A percentile compares a stretch with the other conserved stretches of the same genome.
These are phyloP conservation scores for Otolemur crassicaudatus DNA, from an alignment of 2,797 vertebrate genomes.

Conservation along the genomic window DNA sequence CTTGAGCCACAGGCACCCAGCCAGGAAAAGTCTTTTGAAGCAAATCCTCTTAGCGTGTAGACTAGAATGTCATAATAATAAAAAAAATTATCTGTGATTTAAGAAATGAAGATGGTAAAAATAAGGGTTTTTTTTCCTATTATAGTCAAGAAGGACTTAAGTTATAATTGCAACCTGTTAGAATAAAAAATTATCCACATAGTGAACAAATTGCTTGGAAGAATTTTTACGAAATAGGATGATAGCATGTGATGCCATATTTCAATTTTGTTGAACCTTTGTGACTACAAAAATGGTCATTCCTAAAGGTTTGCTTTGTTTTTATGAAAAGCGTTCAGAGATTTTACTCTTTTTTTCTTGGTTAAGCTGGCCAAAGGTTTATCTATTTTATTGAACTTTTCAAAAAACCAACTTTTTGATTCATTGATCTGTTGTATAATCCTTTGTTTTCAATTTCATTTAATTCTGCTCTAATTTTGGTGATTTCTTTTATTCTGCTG, in stretches of 20 bases:
- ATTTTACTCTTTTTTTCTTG: no score
- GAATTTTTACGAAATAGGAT: neutral
- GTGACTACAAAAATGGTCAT: accelerated
- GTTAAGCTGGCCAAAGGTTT: no score
- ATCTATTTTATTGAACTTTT: no score
- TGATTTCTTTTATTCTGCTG: no score
- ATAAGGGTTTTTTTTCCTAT: neutral
- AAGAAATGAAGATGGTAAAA: neutral
- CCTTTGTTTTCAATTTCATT: no score
- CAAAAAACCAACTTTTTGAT: no score
- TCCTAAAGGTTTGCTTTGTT: neutral
- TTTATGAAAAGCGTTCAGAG: neutral
- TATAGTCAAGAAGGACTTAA: neutral
- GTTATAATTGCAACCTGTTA: neutral
- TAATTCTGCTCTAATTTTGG: no score
- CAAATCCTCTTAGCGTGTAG: neutral
- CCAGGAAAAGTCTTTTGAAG: no score
- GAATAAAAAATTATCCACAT: neutral
- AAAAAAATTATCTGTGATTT: neutral
- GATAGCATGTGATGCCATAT: accelerated
- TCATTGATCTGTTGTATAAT: no score
- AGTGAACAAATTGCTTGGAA: neutral
- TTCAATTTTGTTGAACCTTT: neutral
- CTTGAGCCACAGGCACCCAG: no score
- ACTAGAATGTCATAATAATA: neutral